phyloP scores from a whole-genome alignment of 2,888 invertebrate genomes.

The Pecten maximus region DNA sequence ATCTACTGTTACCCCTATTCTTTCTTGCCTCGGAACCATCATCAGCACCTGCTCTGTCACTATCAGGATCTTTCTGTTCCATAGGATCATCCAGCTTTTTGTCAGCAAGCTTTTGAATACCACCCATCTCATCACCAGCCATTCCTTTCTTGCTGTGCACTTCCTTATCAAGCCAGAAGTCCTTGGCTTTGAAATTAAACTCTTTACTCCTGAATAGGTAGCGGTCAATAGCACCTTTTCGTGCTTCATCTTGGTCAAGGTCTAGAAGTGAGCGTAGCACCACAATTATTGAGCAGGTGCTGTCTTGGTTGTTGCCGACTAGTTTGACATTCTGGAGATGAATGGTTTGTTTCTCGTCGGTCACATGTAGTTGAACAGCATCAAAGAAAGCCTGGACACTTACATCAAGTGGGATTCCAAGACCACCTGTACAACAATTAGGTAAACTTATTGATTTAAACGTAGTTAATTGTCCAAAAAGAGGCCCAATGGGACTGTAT shows the following conservation, averaged over 20 bases:
- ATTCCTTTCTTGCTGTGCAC: neutral
- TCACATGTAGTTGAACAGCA: slow-evolving; percentile 58
- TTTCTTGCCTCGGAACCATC: neutral
- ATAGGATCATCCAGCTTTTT: neutral
- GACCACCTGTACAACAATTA: no score
- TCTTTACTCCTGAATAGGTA: slow-evolving; percentile 45
- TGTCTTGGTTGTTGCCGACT: slow-evolving; percentile 61
- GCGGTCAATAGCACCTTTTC: slow-evolving; percentile 57
- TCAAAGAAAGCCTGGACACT: slow-evolving; percentile 66
- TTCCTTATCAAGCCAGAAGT: slow-evolving; percentile 36
- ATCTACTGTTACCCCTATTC: neutral
- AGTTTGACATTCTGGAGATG: slow-evolving; percentile 59
- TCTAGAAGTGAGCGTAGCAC: slow-evolving; percentile 63
- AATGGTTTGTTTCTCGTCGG: slow-evolving; percentile 18
- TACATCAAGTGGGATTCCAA: slow-evolving; percentile 63
- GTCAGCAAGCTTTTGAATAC: neutral
- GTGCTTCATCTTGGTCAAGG: slow-evolving; percentile 54
- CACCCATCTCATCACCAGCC: neutral
- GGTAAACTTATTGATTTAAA: no score
- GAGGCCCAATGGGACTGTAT: no score
- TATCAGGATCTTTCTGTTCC: neutral
- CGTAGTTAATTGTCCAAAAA: no score
- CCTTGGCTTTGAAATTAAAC: slow-evolving; percentile 52
- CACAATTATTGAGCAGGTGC: slow-evolving; percentile 60
- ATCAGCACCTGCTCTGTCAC: neutral